These are phyloP conservation scores for Ophioninae sp. DNA, from an alignment of 2,888 invertebrate species.

Conservation along the genomic window DNA sequence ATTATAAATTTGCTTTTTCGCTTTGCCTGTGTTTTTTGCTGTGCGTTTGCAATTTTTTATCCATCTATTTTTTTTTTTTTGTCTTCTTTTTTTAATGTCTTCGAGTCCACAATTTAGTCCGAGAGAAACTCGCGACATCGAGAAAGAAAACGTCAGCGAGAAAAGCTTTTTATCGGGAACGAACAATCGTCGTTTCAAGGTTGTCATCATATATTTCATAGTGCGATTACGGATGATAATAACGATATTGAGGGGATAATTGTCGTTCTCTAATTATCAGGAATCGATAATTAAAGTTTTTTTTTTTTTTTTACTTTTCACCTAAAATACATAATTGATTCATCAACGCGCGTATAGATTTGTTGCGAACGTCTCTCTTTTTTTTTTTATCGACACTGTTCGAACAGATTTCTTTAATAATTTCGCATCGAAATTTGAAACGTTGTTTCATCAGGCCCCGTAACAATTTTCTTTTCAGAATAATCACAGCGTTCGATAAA, in stretches of 20 bases:
- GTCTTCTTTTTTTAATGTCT: conserved; percentile 31
- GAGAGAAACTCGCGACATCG: conserved; percentile 50
- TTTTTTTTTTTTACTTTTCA: neutral
- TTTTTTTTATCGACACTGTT: conserved; percentile 2
- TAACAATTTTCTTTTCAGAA: conserved; percentile 70
- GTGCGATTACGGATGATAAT: conserved; percentile 6
- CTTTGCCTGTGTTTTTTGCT: conserved; percentile 45
- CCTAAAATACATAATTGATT: neutral
- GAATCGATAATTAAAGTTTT: conserved; percentile 6
- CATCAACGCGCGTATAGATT: conserved; percentile 5
- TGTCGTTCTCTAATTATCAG: conserved; percentile 10
- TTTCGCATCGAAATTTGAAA: conserved; percentile 4
- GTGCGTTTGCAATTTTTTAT: conserved; percentile 43
- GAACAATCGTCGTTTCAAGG: neutral
- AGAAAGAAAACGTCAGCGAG: conserved; percentile 36
- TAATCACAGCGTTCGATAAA: conserved; percentile 68
- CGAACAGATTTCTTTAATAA: conserved; percentile 19
- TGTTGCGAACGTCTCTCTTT: conserved; percentile 16
- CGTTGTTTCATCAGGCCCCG: conserved; percentile 13
- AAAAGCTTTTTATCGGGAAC: conserved; percentile 40
- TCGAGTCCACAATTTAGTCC: conserved; percentile 46
- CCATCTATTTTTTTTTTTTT: conserved; percentile 18
- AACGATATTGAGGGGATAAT: neutral
- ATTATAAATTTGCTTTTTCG: conserved; percentile 40
- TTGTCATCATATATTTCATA: neutral